Conservation (phyloP, 2,797 vertebrate genomes). For the Xenentodon cancila region DNA sequence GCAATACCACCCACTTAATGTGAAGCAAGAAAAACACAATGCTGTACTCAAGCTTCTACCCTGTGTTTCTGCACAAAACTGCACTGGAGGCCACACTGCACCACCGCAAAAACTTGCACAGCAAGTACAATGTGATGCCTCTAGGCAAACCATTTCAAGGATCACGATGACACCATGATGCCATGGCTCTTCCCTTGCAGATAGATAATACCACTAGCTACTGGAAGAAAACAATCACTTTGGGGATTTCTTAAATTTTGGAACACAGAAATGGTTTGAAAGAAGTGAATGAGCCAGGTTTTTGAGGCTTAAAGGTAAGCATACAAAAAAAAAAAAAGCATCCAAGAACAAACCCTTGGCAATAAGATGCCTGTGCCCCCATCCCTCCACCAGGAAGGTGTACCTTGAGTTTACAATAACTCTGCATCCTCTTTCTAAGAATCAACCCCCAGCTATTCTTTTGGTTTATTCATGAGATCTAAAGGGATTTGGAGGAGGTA, state of each 20-base stretch:
- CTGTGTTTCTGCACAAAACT: conserved; percentile 27
- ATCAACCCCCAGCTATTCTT: conserved; percentile 63
- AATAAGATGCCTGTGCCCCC: conserved; percentile 20
- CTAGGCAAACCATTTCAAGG: conserved; percentile 53
- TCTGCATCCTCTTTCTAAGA: conserved; percentile 67
- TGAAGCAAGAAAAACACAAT: conserved; percentile 2
- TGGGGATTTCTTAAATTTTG: conserved; percentile 2
- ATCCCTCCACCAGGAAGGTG: conserved; percentile 32
- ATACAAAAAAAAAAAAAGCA: background rate
- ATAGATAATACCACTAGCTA: conserved; percentile 16
- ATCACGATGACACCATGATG: conserved; percentile 59
- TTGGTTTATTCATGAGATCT: conserved; percentile 76
- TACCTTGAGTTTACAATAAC: conserved; percentile 65
- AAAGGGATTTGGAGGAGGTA: conserved; percentile 28
- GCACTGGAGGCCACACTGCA: conserved; percentile 33
- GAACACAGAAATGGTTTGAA: conserved; percentile 6
- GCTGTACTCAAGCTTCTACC: conserved; percentile 16
- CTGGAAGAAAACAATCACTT: conserved; percentile 24
- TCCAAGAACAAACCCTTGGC: background rate
- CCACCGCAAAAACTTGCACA: conserved; percentile 33
- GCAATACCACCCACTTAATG: conserved; percentile 29
- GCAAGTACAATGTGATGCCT: conserved; percentile 42
- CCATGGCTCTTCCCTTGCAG: conserved; percentile 26
- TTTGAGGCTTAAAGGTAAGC: conserved; percentile 1
- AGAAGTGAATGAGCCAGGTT: background rate